These are phyloP conservation scores for Empis livida DNA, from an alignment of 2,888 invertebrate genomes.

Conservation along the genomic window DNA sequence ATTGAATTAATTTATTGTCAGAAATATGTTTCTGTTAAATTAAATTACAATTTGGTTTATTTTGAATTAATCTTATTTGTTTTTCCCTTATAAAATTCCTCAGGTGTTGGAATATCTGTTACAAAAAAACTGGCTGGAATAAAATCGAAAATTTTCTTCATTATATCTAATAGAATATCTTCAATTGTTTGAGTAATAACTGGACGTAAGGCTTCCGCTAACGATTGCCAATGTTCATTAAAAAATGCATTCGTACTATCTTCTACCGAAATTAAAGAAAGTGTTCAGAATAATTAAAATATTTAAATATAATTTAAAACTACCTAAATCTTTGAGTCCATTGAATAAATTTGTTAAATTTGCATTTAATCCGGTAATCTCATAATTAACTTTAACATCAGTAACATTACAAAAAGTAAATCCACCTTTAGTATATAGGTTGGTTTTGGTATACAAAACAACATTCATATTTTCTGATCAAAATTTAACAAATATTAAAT, in stretches of 20 bases:
- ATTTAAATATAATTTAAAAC: slow-evolving; percentile 15
- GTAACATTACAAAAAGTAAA: slow-evolving; percentile 58
- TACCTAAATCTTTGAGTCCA: slow-evolving; percentile 57
- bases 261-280: slow-evolving; percentile 41
- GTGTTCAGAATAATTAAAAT: neutral
- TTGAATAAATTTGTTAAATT: slow-evolving; percentile 60
- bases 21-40: too few relatives aligned
- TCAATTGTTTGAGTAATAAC: slow-evolving; percentile 57
- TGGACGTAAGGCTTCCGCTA: slow-evolving; percentile 55
- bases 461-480: slow-evolving; percentile 50
- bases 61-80: too few relatives aligned
- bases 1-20: too few relatives aligned
- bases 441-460: slow-evolving; percentile 50
- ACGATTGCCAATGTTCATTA: slow-evolving; percentile 60
- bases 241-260: slow-evolving; percentile 61
- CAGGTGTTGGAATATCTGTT: slow-evolving; percentile 42
- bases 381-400: slow-evolving; percentile 51
- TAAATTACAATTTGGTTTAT: too few relatives aligned
- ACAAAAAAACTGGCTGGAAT: slow-evolving; percentile 58
- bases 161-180: slow-evolving; percentile 52
- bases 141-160: slow-evolving; percentile 53
- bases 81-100: slow-evolving; percentile 22
- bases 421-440: slow-evolving; percentile 47
- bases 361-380: slow-evolving; percentile 51
- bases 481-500: neutral